Conservation (phyloP, 92 coral and sea anemone genomes). For the Palythoa heliodiscus region DNA sequence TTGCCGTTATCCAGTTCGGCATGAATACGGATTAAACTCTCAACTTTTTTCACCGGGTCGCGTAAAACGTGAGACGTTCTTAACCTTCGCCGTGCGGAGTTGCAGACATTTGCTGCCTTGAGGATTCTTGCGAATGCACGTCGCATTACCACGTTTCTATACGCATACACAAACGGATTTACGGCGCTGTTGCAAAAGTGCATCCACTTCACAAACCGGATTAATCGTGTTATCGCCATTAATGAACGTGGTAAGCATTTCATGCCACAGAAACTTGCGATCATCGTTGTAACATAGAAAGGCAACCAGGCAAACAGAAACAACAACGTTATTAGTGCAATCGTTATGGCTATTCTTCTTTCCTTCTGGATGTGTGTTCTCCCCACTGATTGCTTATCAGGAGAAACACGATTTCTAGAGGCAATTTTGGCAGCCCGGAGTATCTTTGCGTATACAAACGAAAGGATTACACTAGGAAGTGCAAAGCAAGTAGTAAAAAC, state of each 20-base stretch:
- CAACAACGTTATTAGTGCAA: conserved; percentile 59
- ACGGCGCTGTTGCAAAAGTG: conserved; percentile 90
- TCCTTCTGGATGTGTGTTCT: conserved; percentile 50
- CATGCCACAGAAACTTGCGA: conserved; percentile 53
- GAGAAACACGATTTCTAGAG: conserved; percentile 44
- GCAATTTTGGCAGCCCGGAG: conserved; percentile 59
- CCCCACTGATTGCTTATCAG: conserved; percentile 8
- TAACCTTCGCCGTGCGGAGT: not conserved
- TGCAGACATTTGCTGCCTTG: conserved; percentile 21
- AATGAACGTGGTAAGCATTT: conserved; percentile 54
- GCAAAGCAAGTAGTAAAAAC: conserved; percentile 58
- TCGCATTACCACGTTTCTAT: conserved; percentile 79
- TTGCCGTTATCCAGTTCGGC: not conserved
- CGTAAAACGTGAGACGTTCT: not conserved
- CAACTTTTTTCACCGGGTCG: not conserved
- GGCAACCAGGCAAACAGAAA: conserved; percentile 79
- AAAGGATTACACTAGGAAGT: conserved; percentile 53
- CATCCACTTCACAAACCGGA: conserved; percentile 82
- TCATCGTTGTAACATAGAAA: conserved; percentile 60
- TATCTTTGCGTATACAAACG: conserved; percentile 59
- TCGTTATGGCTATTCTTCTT: conserved; percentile 61
- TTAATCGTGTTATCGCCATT: conserved; percentile 27
- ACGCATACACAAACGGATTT: conserved; percentile 88
- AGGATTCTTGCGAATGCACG: conserved; percentile 52
- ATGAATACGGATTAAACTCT: not conserved